Base-by-base conservation (phyloP, 1,140 invertebrate genomes). In the Zaprionus capensis region DNA sequence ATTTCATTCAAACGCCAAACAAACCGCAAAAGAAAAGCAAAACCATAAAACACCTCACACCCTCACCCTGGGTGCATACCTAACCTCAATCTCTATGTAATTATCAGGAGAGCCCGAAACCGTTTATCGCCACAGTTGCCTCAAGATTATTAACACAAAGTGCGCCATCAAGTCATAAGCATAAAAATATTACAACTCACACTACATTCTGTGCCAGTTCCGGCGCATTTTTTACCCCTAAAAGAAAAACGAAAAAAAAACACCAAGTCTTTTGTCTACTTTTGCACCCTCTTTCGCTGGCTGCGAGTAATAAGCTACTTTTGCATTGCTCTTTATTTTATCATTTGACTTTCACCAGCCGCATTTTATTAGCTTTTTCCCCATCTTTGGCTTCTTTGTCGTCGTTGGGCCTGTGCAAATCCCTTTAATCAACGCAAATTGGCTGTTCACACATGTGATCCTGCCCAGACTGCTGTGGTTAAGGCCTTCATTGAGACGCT, bases 141-240 rank as follows among this genome's bases (percentile, higher is more conserved):
- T 79, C 63, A 81, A 90, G 85, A 90, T 88, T 88, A 90, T 88
- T 90, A 88, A 87, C 83, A 82, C 83, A 87, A 76, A 73, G 70
- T 34, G 17, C 61, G 57, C 57, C 57, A 74, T 68, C 75, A 77
- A 77, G 78, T 88, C 74, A 87, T 87, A 88, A 88, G 85, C 85
- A 83, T 79, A 88, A 84, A 87, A 87, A 76, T 81, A 90, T 87
- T 76, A 76, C 78, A 70, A 46, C 71, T 59, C 70, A 69, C 51
- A 57, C 66, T 57, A 61, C 58, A 55, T 41, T 62, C 26, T n/a
- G 15, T 4, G 15, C 9, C 15, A 20, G 11, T 26, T 49, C 31
- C 73, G 36, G 44, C 44, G 34, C 41, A 58, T 61, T 76, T 63
- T 76, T 72, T 78, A 67, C 81, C 82, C 79, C 49, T 66, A 80